Evolutionary conservation across 2,797 vertebrate species (phyloP).

Genomic region (Pangasius mekongensis): DNA sequence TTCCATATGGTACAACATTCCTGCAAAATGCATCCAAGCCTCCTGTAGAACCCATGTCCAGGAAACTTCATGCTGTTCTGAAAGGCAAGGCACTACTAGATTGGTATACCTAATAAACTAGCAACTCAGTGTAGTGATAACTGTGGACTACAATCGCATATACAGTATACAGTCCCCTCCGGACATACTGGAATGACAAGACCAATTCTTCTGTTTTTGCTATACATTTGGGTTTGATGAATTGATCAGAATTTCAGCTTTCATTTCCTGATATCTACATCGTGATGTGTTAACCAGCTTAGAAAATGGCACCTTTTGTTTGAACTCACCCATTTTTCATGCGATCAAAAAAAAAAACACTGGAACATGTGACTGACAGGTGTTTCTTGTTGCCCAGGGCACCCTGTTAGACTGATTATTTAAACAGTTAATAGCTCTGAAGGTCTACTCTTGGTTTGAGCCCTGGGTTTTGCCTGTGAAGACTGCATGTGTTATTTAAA

Average conservation of each 20-base stretch:
- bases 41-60: background rate
- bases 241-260: background rate
- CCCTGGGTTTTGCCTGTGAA: background rate
- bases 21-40: background rate
- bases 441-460: background rate
- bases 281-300: background rate
- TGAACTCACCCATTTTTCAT: background rate
- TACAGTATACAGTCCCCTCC: background rate
- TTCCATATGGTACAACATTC: slow-evolving; percentile 6
- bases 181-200: background rate
- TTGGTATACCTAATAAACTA: background rate
- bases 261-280: background rate
- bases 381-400: background rate
- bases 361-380: background rate
- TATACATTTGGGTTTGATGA: background rate
- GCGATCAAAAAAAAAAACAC: background rate
- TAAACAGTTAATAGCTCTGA: background rate
- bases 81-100: background rate
- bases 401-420: background rate
- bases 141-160: background rate
- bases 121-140: background rate
- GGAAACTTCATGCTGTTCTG: background rate
- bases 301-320: background rate
- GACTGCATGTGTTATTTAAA: background rate
- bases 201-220: background rate